Percentiles rank a stretch among this genome's conserved stretches.
phyloP scores from a whole-genome alignment of 1,140 invertebrate genomes.

The Dolichoris vasculosae region DNA sequence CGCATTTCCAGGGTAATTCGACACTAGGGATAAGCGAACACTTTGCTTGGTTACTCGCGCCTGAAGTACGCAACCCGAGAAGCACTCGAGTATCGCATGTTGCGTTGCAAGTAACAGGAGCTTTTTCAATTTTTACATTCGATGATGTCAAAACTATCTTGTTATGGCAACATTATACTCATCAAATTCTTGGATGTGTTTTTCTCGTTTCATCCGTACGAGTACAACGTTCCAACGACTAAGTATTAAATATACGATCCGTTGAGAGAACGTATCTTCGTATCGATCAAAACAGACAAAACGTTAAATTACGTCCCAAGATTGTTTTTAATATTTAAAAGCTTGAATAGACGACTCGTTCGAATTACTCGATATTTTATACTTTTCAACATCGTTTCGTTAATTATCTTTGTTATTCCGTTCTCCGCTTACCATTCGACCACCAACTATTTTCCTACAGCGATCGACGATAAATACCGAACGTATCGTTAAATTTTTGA shows the following conservation, averaged over 20 bases:
- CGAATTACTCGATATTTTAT: too few species aligned
- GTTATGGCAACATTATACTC: not conserved
- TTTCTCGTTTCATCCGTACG: not conserved
- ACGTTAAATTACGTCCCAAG: too few species aligned
- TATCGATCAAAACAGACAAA: too few species aligned
- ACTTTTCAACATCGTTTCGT: too few species aligned
- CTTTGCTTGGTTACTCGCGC: not conserved
- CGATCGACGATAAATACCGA: not conserved
- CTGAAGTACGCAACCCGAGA: constrained; percentile 54
- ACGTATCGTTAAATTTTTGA: not conserved
- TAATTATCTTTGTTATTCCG: too few species aligned
- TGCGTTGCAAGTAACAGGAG: constrained; percentile 5
- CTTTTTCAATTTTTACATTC: not conserved
- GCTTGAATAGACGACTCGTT: too few species aligned
- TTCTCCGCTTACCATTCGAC: not conserved
- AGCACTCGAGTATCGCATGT: constrained; percentile 49
- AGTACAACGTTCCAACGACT: not conserved
- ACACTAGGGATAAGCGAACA: constrained; percentile 43
- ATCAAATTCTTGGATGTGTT: not conserved
- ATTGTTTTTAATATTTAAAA: too few species aligned
- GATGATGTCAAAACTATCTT: not conserved
- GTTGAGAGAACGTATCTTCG: too few species aligned
- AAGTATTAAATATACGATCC: not conserved
- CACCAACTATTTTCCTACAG: not conserved
- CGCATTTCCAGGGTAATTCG: constrained; percentile 23